These are phyloP conservation scores for Phasianus colchicus DNA, from an alignment of 2,113 vertebrate genomes.

Conservation along the genomic window DNA sequence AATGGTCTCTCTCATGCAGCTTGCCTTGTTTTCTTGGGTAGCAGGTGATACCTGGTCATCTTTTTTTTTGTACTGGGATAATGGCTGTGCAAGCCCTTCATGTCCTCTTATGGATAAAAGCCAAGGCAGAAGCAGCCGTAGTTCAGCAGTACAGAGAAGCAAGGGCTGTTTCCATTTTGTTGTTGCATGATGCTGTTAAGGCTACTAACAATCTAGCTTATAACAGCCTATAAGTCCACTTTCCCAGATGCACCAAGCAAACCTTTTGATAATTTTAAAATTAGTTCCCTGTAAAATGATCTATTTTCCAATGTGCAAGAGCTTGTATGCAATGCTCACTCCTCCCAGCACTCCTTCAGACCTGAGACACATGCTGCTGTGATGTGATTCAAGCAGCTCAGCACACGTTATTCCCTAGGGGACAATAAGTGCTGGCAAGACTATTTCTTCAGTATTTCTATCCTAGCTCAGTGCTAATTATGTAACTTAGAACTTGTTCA, in stretches of 20 bases:
- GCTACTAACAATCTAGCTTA: neutral
- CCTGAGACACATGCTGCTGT: neutral
- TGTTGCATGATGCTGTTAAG: neutral
- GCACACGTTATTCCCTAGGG: conserved; percentile 16
- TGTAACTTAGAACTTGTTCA: conserved; percentile 10
- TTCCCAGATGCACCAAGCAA: neutral
- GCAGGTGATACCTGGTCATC: neutral
- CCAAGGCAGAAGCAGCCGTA: neutral
- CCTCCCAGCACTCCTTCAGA: neutral
- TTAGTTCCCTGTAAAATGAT: neutral
- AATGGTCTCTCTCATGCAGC: neutral
- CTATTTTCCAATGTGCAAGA: neutral
- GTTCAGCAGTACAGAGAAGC: neutral
- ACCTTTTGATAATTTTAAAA: neutral
- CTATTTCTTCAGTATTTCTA: neutral
- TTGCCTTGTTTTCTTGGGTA: neutral
- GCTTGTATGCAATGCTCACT: neutral
- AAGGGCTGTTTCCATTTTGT: neutral
- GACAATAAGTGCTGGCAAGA: conserved; percentile 14
- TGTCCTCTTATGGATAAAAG: neutral
- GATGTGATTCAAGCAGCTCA: neutral
- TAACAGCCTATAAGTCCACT: neutral
- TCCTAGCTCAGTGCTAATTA: conserved; percentile 38
- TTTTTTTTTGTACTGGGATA: neutral
- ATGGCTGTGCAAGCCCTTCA: neutral